Conservation (phyloP, 37 sponge, comb jelly and placozoan genomes). For the Cliona cf. orientalis region DNA sequence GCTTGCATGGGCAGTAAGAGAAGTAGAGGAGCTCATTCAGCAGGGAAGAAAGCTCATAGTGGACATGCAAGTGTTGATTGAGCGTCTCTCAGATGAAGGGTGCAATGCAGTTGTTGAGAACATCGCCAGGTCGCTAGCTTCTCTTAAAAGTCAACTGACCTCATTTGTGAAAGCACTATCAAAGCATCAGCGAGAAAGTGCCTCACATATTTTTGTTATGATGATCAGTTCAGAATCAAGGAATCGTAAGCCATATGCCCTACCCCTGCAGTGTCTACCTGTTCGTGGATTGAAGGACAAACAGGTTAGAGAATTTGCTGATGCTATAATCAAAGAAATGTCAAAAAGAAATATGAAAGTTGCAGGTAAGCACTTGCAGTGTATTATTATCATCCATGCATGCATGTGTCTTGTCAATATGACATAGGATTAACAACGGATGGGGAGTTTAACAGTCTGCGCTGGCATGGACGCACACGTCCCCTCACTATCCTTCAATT, state of each 20-base stretch:
- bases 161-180: slow-evolving; percentile 1
- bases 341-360: not conserved
- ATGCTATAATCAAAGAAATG: not conserved
- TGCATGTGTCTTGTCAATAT: not conserved
- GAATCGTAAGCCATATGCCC: slow-evolving; percentile 39
- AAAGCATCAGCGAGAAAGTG: slow-evolving; percentile 3
- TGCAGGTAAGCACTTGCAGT: not conserved
- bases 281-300: slow-evolving; percentile 9
- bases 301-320: not conserved
- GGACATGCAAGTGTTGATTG: not conserved
- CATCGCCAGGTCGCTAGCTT: not conserved
- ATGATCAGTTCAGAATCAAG: slow-evolving; percentile 43
- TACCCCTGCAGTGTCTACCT: slow-evolving; percentile 41
- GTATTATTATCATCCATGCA: too few relatives aligned
- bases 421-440: not conserved
- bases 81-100: not conserved
- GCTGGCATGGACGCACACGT: not conserved
- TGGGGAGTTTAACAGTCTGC: not conserved
- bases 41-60: not conserved
- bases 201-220: slow-evolving; percentile 41
- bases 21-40: not conserved
- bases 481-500: not conserved
- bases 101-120: not conserved
- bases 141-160: not conserved
- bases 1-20: not conserved